Conservation (phyloP, 2,888 invertebrate genomes). For the Embidobia sp. region DNA sequence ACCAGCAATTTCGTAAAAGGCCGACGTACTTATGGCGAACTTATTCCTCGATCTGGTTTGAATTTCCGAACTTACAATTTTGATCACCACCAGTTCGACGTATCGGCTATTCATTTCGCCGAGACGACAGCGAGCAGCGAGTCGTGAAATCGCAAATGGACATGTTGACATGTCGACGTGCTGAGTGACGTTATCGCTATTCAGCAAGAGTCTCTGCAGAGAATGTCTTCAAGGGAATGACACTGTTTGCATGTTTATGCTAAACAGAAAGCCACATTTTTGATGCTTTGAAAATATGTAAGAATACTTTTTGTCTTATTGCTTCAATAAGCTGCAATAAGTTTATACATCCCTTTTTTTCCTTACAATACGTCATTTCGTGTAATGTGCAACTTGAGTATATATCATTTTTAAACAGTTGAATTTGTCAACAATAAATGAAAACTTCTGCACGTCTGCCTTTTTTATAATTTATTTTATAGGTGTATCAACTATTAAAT, state of each 20-base stretch:
- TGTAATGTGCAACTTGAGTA: too few species aligned
- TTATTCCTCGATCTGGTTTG: constrained; percentile 48
- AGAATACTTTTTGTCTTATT: constrained; percentile 11
- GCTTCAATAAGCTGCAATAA: constrained; percentile 1
- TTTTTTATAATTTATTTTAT: too few species aligned
- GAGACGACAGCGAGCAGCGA: constrained; percentile 53
- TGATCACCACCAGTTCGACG: constrained; percentile 51
- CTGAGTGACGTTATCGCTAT: constrained; percentile 53
- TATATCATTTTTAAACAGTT: too few species aligned
- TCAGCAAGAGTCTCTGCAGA: constrained; percentile 38
- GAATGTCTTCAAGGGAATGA: constrained; percentile 41
- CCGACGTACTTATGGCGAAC: constrained; percentile 41
- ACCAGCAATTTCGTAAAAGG: constrained; percentile 39
- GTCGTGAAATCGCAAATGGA: constrained; percentile 60
- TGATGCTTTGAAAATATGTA: constrained; percentile 13
- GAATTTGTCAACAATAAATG: too few species aligned
- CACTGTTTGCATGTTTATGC: constrained; percentile 49
- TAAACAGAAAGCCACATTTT: constrained; percentile 37
- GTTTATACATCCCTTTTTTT: too few species aligned
- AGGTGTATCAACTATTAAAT: too few species aligned
- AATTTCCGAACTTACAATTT: constrained; percentile 60
- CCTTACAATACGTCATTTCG: too few species aligned
- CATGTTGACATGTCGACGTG: constrained; percentile 51
- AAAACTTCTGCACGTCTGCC: too few species aligned
- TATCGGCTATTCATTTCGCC: constrained; percentile 44